Percentiles rank a stretch among this genome's conserved stretches.
These are phyloP conservation scores for Pollenia labialis DNA, from an alignment of 2,888 invertebrate species.

Conservation along the genomic window DNA sequence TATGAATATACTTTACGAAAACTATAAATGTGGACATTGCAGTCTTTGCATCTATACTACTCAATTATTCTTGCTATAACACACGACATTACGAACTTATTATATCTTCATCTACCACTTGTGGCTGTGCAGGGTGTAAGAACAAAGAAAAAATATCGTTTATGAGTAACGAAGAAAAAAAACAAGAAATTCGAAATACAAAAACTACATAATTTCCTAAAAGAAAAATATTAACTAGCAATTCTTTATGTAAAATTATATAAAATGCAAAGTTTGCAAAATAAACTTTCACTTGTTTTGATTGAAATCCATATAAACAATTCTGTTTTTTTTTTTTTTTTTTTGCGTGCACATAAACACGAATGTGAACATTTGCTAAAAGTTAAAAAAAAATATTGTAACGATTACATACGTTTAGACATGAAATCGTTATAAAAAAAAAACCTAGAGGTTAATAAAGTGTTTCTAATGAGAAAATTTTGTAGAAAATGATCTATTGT, in stretches of 20 bases:
- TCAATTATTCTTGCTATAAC: too few relatives aligned
- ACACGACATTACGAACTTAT: too few relatives aligned
- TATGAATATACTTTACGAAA: too few relatives aligned
- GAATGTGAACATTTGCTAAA: constrained; percentile 33
- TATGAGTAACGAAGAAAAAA: constrained; percentile 15
- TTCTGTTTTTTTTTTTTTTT: background rate
- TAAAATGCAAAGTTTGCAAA: constrained; percentile 22
- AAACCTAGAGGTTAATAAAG: background rate
- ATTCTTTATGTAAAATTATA: constrained; percentile 1
- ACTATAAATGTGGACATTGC: too few relatives aligned
- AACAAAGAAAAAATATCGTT: constrained; percentile 17
- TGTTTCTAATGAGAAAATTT: constrained; percentile 19
- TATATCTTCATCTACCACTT: too few relatives aligned
- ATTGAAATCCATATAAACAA: constrained; percentile 59
- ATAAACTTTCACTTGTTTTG: constrained; percentile 63
- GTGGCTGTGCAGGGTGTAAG: too few relatives aligned
- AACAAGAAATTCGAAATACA: constrained; percentile 1
- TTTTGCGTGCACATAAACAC: constrained; percentile 46
- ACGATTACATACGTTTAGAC: constrained; percentile 1
- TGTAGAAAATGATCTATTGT: constrained; percentile 25
- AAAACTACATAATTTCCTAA: constrained; percentile 25
- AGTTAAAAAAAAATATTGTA: background rate
- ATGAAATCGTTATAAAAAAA: constrained; percentile 26
- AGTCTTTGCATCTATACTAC: too few relatives aligned
- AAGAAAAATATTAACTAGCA: background rate